These are phyloP conservation scores for Cheilosia grossa DNA, from an alignment of 2,888 invertebrate species.

Conservation along the genomic window DNA sequence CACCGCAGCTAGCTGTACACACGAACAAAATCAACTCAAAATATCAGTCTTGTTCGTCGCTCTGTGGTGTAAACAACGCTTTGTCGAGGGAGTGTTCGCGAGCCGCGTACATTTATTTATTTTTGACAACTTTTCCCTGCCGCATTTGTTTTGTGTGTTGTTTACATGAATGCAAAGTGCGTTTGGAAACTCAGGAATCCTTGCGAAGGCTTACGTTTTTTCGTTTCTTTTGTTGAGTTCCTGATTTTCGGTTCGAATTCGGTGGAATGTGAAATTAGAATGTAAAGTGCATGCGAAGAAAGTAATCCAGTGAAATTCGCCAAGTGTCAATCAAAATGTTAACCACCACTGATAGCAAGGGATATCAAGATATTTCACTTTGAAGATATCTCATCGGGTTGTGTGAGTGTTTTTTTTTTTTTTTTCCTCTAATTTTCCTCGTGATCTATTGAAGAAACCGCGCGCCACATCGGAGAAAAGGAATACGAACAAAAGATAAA, in stretches of 20 bases:
- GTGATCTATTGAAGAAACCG: not conserved
- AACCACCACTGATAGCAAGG: constrained; percentile 44
- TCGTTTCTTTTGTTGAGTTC: constrained; percentile 23
- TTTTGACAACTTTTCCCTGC: constrained; percentile 39
- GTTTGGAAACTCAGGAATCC: constrained; percentile 7
- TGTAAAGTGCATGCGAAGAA: constrained; percentile 11
- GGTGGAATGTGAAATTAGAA: constrained; percentile 35
- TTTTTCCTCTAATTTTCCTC: not conserved
- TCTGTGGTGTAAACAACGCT: constrained; percentile 61
- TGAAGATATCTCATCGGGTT: not conserved
- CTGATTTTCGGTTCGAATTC: constrained; percentile 22
- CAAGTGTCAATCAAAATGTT: constrained; percentile 35
- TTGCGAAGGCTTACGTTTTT: constrained; percentile 8
- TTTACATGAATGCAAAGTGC: constrained; percentile 11
- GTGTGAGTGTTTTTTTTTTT: not conserved
- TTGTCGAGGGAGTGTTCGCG: constrained; percentile 42
- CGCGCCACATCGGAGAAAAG: constrained; percentile 20
- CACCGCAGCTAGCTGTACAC: constrained; percentile 18
- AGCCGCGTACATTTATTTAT: constrained; percentile 52
- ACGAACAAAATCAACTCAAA: constrained; percentile 54
- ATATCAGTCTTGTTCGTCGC: constrained; percentile 64
- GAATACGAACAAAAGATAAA: constrained; percentile 31
- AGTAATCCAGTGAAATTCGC: constrained; percentile 8
- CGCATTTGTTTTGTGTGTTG: constrained; percentile 39
- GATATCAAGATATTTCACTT: constrained; percentile 44